phyloP scores from a whole-genome alignment of 2,113 vertebrate species.

The Thunnus maccoyii region DNA sequence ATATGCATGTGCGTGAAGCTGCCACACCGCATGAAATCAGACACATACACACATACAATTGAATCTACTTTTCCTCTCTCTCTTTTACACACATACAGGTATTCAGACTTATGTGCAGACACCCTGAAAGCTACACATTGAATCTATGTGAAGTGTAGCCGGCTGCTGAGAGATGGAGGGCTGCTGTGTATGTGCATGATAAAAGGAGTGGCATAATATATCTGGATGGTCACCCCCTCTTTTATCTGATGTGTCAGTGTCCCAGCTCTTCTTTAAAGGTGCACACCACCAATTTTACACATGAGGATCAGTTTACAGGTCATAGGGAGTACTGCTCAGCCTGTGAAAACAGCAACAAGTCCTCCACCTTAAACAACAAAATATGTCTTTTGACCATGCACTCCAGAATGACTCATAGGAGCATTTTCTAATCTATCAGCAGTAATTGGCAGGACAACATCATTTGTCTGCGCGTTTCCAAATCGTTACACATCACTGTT shows the following conservation, averaged over 20 bases:
- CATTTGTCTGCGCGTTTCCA: too few species aligned
- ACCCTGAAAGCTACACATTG: background rate
- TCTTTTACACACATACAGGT: conserved; percentile 16
- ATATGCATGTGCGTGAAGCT: conserved; percentile 35
- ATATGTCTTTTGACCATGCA: too few species aligned
- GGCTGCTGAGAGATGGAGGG: background rate
- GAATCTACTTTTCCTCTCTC: background rate
- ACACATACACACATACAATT: background rate
- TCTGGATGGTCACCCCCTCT: conserved; percentile 7
- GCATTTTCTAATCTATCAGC: too few species aligned
- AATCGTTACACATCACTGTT: too few species aligned
- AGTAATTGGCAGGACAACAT: too few species aligned
- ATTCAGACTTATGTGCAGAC: conserved; percentile 25
- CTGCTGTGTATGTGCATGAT: background rate
- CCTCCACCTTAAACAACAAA: too few species aligned
- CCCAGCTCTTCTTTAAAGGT: background rate
- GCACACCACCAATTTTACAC: conserved; percentile 6
- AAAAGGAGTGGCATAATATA: conserved; percentile 14
- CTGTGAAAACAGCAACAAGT: background rate
- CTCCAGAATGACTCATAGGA: too few species aligned
- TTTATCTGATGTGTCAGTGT: background rate
- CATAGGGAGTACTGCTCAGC: background rate
- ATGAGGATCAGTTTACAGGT: background rate
- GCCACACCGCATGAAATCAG: conserved; percentile 38
- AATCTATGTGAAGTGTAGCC: background rate